Base-by-base conservation (phyloP, 2,113 vertebrate species). In the Epinephelus lanceolatus region DNA sequence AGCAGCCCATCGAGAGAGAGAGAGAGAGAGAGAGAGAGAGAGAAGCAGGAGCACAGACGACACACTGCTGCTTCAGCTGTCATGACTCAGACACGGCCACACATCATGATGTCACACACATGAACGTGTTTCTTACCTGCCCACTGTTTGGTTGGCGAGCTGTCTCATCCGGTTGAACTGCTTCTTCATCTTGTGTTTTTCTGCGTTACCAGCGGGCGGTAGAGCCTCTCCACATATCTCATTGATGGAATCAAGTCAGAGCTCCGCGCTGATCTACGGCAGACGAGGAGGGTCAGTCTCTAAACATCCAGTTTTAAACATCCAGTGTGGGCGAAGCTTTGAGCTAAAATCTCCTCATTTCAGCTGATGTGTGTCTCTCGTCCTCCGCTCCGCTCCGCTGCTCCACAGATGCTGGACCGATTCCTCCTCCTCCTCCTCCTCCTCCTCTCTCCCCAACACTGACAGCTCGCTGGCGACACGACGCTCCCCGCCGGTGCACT, bases 91-190 rank as follows among this genome's bases (percentile, higher is more conserved):
- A 42, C 71, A 57, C 53, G n/a, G 21, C 61, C 17, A 65, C 15
- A 71, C 66, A 53, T 9, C 73, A 21, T 5, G 2, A 55, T 5
- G 52, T 37, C 19, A 19, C 9, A 37, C 8, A 18, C 1, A 18
- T 7, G n/a, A 9, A 40, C 6, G 47, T 21, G 30, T 11, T 33
- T 15, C 95, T 93, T 96, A 97, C 97, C 97, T 98, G 95, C 97
- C 97, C 94, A 98, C 97, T 45, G 97, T 98, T 93, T 98, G 97
- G 96, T 97, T 98, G 95, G 97, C 97, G 93, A 98, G 96, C 96
- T 98, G 97, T 93, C 97, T 97, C 97, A 98, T 98, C 85, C 97
- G 97, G 91, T 98, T 97, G 95, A 98, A 98, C 95, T 98, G 97
- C 95, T 98, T 98, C 96, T 98, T 98, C 97, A 98, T 98, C 94